Conservation (phyloP, 2,888 invertebrate genomes). For the Tortricodes alternella region DNA sequence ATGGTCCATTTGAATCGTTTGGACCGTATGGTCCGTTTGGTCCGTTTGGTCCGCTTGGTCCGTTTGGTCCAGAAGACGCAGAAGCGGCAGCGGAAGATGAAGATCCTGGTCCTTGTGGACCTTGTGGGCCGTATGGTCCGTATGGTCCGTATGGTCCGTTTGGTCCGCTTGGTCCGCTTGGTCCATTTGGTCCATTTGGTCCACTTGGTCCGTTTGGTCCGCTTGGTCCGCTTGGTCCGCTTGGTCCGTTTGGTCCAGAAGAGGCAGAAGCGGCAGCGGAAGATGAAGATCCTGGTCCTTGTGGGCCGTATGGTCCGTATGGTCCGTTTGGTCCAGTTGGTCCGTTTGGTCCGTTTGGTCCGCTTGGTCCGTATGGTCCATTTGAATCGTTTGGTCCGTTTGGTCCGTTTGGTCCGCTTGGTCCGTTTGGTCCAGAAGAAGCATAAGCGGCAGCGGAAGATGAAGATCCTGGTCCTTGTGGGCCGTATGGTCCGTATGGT, state of each 20-base stretch:
- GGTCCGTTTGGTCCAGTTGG: background rate
- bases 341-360: background rate
- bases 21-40: background rate
- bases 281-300: background rate
- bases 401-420: background rate
- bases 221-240: background rate
- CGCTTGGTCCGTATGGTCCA: background rate
- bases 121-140: background rate
- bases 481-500: background rate
- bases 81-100: too few relatives aligned
- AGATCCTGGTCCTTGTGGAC: background rate
- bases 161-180: conserved; percentile 4
- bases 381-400: background rate
- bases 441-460: background rate
- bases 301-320: background rate
- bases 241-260: background rate
- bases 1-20: too few relatives aligned
- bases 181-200: background rate
- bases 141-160: background rate
- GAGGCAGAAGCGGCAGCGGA: too few relatives aligned
- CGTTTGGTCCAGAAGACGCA: too few relatives aligned
- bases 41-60: background rate
- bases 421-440: background rate
- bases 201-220: background rate
- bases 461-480: conserved; percentile 2